Conservation (phyloP, 2,888 invertebrate species). For the Aquatica leii region DNA sequence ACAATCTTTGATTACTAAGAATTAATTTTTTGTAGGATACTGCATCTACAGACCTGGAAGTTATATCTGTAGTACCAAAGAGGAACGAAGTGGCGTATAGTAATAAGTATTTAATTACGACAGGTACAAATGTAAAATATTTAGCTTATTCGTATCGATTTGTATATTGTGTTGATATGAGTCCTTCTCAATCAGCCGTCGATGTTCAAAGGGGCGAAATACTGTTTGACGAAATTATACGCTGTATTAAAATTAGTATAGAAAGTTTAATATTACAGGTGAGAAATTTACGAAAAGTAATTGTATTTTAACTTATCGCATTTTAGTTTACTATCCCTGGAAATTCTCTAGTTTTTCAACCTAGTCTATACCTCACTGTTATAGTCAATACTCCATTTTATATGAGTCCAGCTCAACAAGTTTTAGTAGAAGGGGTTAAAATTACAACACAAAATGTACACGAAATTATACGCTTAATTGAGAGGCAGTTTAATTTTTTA, state of each 20-base stretch:
- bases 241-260: constrained; percentile 65
- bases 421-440: constrained; percentile 74
- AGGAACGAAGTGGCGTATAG: constrained; percentile 59
- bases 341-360: constrained; percentile 67
- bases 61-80: constrained; percentile 70
- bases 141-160: constrained; percentile 75
- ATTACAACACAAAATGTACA: constrained; percentile 68
- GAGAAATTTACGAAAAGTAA: constrained; percentile 41
- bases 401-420: constrained; percentile 75
- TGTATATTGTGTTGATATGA: constrained; percentile 80
- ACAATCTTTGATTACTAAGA: neutral
- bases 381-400: constrained; percentile 81
- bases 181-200: constrained; percentile 77
- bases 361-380: constrained; percentile 76
- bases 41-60: constrained; percentile 66
- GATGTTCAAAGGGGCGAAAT: constrained; percentile 70
- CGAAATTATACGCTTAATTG: constrained; percentile 66
- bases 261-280: constrained; percentile 67
- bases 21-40: constrained; percentile 58
- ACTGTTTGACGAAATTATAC: constrained; percentile 68
- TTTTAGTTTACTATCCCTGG: constrained; percentile 76
- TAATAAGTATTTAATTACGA: constrained; percentile 65
- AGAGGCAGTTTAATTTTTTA: constrained; percentile 66
- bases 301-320: constrained; percentile 6
- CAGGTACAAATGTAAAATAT: constrained; percentile 70